Percentiles rank a stretch among this genome's conserved stretches.
These are phyloP conservation scores for Barbus barbus DNA, from an alignment of 2,113 vertebrate species.

Conservation along the genomic window DNA sequence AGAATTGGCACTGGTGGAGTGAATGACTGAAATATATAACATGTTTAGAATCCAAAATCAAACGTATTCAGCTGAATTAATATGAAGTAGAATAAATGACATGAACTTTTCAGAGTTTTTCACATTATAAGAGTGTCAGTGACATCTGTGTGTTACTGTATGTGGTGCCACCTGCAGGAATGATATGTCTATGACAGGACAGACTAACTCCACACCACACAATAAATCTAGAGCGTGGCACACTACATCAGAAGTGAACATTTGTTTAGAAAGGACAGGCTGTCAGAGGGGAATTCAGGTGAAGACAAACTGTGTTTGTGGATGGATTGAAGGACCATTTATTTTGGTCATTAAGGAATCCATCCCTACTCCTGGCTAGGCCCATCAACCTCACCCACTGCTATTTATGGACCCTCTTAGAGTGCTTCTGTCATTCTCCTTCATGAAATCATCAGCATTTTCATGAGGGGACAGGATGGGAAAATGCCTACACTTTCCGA, in stretches of 20 bases:
- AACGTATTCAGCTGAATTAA: not conserved
- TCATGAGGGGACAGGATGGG: constrained; percentile 49
- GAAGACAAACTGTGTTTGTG: constrained; percentile 55
- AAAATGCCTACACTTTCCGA: constrained; percentile 45
- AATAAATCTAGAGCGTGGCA: constrained; percentile 43
- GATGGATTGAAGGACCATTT: constrained; percentile 54
- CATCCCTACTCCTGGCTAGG: constrained; percentile 40
- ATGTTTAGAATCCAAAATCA: not conserved
- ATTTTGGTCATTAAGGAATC: constrained; percentile 54
- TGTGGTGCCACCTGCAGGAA: constrained; percentile 5
- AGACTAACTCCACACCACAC: not conserved
- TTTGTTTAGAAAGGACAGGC: constrained; percentile 51
- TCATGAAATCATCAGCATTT: constrained; percentile 55
- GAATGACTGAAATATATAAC: too few species aligned
- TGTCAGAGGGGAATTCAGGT: constrained; percentile 46
- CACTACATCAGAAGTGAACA: constrained; percentile 39
- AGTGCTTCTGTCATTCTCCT: constrained; percentile 33
- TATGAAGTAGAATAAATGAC: not conserved
- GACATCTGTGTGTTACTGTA: not conserved
- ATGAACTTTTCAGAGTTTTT: not conserved
- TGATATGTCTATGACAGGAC: not conserved
- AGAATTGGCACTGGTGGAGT: too few species aligned
- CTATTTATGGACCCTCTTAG: constrained; percentile 38
- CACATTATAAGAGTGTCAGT: not conserved
- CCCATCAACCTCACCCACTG: constrained; percentile 46